Evolutionary conservation across 2,888 invertebrate genomes (phyloP), one percentile per base, ranked within the genome.

Genomic region (Clunio marinus): DNA sequence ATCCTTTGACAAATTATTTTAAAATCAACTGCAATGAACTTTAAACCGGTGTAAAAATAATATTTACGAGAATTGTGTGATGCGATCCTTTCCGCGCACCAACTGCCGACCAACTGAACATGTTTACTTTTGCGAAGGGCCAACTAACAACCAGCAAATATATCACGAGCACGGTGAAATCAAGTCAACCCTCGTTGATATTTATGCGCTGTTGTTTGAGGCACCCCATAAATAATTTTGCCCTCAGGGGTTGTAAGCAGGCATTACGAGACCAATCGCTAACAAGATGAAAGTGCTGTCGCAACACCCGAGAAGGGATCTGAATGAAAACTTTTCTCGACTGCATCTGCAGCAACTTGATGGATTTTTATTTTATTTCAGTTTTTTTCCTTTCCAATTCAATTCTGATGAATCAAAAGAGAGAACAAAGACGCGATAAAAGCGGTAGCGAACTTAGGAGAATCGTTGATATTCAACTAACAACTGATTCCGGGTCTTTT

Each of bases 311-410:
- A 13, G 27, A 57, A 59, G 27, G 59, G 59, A 59, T 57, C 57
- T 25, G 66, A 66, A 15, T 25, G 55, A 46, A 27, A 66, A 28
- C 62, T 62, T 37, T 32, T 32, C 13, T n/a, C 37, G 41, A 62
- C 28, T 66, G 66, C 66, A 66, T 66, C 66, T 66, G 66, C 63
- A 65, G 27, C 63, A 65, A 65, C 63, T 65, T 65, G 63, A 65
- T 65, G 37, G 63, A 65, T 65, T 65, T 65, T 60, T 60, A 3
- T 20, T 65, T 65, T 27, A 65, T 25, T 28, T 13, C 13, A 25
- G 27, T 27, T 7, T 15, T 7, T 27, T 27, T 25, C 20, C 10
- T 32, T 32, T 32, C 10, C 5, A 5, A 32, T 32, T 32, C 7
- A 27, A 28, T 28, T 58, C 28, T 3, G 51, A 17, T 22, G 51